Evolutionary conservation across 1,140 invertebrate genomes (phyloP), one percentile per base, ranked within the genome.

Genomic region (Laupala kohalensis): DNA sequence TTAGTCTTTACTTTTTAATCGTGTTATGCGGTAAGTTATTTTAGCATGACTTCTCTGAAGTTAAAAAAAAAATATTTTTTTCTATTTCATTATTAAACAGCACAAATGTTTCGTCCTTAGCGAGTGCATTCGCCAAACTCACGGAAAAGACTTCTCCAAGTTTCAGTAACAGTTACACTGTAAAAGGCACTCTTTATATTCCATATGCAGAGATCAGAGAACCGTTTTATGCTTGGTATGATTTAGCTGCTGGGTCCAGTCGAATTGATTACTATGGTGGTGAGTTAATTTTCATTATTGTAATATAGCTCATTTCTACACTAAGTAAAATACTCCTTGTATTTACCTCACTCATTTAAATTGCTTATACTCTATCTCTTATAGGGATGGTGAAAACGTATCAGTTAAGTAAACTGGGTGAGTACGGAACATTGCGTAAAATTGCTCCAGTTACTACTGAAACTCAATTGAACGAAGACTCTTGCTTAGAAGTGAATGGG

Each of bases 251-350:
- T 73, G 88, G 87, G 71, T 85, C 84, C 67, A 96, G 93, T 69
- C 86, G 96, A 72, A 95, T 98, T 74, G 95, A 98, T 82, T 98
- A 97, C 77, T 98, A 98, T 83, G 92, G 92, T 76, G 92, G 92
- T 88, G 82, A 78, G 76, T 3, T 64, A 64, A 64, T 64, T n/a
- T 6, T n/a, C n/a, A n/a, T n/a, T n/a, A n/a, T n/a, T n/a, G n/a
- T n/a, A n/a, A n/a, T n/a, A n/a, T n/a, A n/a, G n/a, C n/a, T n/a
- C n/a, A n/a, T n/a, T n/a, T n/a, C n/a, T n/a, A n/a, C n/a, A n/a
- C 19, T 53, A 53, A 53, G 37, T 53, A 53, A 9, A 53, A 1
- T 2, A 53, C 37, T 9, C 19, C 9, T 1, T 4, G 4, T 9
- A 19, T 53, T 53, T 53, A 53, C 9, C 9, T 53, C 19, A 53